A percentile compares a stretch with the other conserved stretches of the same genome.
Conservation (phyloP, 2,113 vertebrate genomes). For the Ictidomys tridecemlineatus region DNA sequence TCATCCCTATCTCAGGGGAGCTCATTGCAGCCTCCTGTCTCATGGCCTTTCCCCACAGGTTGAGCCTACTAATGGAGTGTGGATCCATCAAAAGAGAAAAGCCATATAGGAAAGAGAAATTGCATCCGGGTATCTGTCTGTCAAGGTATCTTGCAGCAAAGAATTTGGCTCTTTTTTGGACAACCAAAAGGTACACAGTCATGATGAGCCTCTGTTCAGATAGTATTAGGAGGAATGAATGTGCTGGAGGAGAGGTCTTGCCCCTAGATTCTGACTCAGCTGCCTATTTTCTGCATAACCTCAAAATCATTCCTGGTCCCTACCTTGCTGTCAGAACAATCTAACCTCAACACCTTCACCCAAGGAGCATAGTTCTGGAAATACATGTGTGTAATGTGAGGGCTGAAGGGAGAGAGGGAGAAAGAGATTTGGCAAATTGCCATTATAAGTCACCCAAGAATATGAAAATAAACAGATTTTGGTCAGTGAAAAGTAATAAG, state of each 20-base stretch:
- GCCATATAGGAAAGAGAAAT: not conserved
- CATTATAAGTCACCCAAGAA: not conserved
- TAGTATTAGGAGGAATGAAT: not conserved
- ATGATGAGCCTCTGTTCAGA: not conserved
- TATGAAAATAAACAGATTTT: not conserved
- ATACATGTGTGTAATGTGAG: not conserved
- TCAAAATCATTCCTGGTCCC: not conserved
- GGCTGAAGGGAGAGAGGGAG: accelerated
- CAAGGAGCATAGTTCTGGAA: not conserved
- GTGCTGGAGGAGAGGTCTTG: not conserved
- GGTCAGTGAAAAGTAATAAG: slow-evolving; percentile 31
- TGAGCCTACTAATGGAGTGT: not conserved
- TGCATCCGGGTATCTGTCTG: accelerated
- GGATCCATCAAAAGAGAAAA: not conserved
- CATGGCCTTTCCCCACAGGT: not conserved
- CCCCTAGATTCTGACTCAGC: not conserved
- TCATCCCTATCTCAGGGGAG: too few relatives aligned
- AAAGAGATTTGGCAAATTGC: not conserved
- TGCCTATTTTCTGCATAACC: not conserved
- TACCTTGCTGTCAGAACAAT: not conserved
- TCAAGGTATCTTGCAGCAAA: not conserved
- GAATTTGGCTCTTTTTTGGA: not conserved
- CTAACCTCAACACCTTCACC: not conserved
- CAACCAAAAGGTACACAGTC: not conserved
- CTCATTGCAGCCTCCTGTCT: not conserved